phyloP scores from a whole-genome alignment of 1,140 invertebrate genomes.

The Anastatus disparis region DNA sequence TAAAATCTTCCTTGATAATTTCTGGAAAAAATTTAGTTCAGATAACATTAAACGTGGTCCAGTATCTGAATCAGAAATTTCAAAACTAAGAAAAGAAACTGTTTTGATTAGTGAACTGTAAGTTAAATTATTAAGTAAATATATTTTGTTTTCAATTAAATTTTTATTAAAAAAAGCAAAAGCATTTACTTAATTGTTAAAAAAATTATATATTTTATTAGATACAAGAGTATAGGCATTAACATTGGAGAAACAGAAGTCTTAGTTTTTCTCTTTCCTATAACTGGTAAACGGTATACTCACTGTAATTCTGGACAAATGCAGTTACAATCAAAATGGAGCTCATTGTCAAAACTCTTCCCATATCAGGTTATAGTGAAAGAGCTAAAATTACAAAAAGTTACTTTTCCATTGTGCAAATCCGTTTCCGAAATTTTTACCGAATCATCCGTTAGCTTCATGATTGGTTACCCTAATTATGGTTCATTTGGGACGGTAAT shows the following conservation, averaged over 20 bases:
- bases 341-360: slow-evolving; percentile 68
- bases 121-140: neutral
- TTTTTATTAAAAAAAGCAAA: no score
- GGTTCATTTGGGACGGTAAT: slow-evolving; percentile 80
- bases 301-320: slow-evolving; percentile 69
- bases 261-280: slow-evolving; percentile 77
- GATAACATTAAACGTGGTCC: slow-evolving; percentile 19
- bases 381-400: slow-evolving; percentile 69
- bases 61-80: neutral
- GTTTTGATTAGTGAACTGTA: slow-evolving; percentile 50
- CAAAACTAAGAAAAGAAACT: slow-evolving; percentile 32
- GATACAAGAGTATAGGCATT: slow-evolving; percentile 76
- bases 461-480: slow-evolving; percentile 82
- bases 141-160: no score
- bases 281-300: slow-evolving; percentile 75
- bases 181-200: no score
- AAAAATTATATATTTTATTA: no score
- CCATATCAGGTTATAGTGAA: slow-evolving; percentile 77
- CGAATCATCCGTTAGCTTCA: slow-evolving; percentile 75
- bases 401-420: slow-evolving; percentile 58
- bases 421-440: slow-evolving; percentile 81
- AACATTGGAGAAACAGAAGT: slow-evolving; percentile 77
- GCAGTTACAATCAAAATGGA: slow-evolving; percentile 78
- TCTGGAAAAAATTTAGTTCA: slow-evolving; percentile 36
- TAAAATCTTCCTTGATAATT: slow-evolving; percentile 40